Conservation (phyloP, 2,888 invertebrate genomes). For the Iselma pallidipennis region DNA sequence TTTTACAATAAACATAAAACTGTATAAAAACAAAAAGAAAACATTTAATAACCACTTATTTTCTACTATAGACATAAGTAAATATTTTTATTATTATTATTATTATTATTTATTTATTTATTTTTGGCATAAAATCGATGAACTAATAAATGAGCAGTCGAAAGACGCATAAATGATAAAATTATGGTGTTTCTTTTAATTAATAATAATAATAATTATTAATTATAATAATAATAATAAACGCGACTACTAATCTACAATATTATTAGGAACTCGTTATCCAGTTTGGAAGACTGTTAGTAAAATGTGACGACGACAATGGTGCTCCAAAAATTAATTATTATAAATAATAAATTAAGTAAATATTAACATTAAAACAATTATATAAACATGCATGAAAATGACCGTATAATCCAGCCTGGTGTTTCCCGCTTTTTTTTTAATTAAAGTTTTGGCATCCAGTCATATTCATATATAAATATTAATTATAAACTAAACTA, state of each 20-base stretch:
- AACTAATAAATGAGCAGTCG: slow-evolving; percentile 23
- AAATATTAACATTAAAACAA: slow-evolving; percentile 25
- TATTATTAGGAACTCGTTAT: slow-evolving; percentile 48
- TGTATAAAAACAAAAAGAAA: slow-evolving; percentile 33
- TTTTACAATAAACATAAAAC: slow-evolving; percentile 32
- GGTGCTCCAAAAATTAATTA: slow-evolving; percentile 36
- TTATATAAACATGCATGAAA: slow-evolving; percentile 24
- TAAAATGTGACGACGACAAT: slow-evolving; percentile 37
- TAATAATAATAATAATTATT: too few species aligned
- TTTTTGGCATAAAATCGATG: slow-evolving; percentile 40
- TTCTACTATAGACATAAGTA: slow-evolving; percentile 27
- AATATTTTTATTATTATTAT: too few species aligned
- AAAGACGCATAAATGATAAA: slow-evolving; percentile 14
- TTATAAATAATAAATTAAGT: slow-evolving; percentile 29
- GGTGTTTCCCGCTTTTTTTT: slow-evolving; percentile 4
- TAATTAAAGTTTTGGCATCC: not conserved
- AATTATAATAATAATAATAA: slow-evolving; percentile 4
- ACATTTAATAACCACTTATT: slow-evolving; percentile 25
- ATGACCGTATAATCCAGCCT: slow-evolving; percentile 40
- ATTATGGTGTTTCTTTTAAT: slow-evolving; percentile 19
- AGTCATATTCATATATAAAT: not conserved
- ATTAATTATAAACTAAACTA: not conserved
- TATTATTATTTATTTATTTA: too few species aligned
- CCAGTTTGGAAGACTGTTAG: slow-evolving; percentile 49
- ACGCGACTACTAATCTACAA: slow-evolving; percentile 30